These are phyloP conservation scores for Turritopsis rubra DNA, from an alignment of 30 jellyfish, hydroid and myxozoan genomes.

Conservation along the genomic window DNA sequence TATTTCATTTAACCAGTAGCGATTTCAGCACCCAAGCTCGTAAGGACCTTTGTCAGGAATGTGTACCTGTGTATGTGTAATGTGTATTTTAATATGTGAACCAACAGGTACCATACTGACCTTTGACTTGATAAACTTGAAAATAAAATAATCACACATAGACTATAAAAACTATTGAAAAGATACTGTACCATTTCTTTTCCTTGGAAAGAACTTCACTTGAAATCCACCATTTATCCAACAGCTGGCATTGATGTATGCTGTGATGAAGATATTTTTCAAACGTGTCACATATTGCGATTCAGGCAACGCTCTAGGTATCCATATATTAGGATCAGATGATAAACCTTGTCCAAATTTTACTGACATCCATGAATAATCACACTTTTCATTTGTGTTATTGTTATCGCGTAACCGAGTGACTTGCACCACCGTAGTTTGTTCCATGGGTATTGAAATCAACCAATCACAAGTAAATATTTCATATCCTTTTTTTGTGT, in stretches of 20 bases:
- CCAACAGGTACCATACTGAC: too few species aligned
- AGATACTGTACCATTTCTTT: neutral
- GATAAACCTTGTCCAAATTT: neutral
- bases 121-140: too few species aligned
- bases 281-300: neutral
- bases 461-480: neutral
- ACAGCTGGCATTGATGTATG: neutral
- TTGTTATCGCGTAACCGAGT: neutral
- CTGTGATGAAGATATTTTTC: neutral
- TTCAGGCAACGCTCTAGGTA: neutral
- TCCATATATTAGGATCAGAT: neutral
- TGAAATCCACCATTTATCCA: neutral
- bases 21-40: too few species aligned
- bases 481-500: neutral
- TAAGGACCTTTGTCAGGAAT: too few species aligned
- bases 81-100: too few species aligned
- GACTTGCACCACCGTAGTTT: neutral
- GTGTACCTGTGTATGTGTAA: too few species aligned
- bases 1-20: too few species aligned
- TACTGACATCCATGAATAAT: neutral
- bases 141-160: too few species aligned
- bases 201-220: neutral
- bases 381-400: neutral
- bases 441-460: neutral
- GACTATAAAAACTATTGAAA: too few species aligned